Evolutionary conservation across 35 echinoderm and acorn worm species (phyloP), one percentile per base, ranked within the genome.

Genomic region (Lytechinus variegatus): DNA sequence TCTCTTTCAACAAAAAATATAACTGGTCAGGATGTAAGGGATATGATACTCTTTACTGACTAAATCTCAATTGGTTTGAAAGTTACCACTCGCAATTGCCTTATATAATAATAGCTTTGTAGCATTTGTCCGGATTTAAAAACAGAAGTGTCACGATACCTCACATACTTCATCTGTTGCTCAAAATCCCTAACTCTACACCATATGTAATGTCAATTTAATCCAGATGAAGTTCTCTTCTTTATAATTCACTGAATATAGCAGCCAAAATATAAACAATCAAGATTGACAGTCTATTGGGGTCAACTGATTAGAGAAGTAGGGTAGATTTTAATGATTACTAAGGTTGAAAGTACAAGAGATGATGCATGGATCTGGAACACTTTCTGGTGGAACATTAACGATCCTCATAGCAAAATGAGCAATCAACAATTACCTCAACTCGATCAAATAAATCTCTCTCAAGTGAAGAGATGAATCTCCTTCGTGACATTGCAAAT

Each of bases 251-350:
- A 79, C 66, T 79, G 66, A 79, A 79, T 24, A 79, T 24, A 24
- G 16, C 88, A 54, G 88, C 88, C 88, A 90, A 90, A 13, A 90
- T 90, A 4, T 90, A 54, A 44, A 90, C 66, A 90, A 90, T 90
- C 33, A 90, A 90, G 88, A 90, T 52, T 90, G 88, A 90, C 88
- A 90, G 52, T 54, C 88, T n/a, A 90, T 54, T 52, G 28, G 11
- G 88, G 88, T 90, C 88, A 52, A 5, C 7, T 54, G 52, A 90
- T 90, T 90, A 90, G 28, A 90, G 88, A 90, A 13, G 29, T 33
- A 54, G 88, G 27, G 11, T 88, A 88, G 27, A 88, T 9, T 52
- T 44, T 88, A 88, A 88, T 27, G 19, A 8, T 52, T 21, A n/a
- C 44, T n/a, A 11, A 14, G 4, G 9, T 5, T 52, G 88, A 90